Conservation (phyloP, 2,113 vertebrate species). For the Tamias sibiricus region DNA sequence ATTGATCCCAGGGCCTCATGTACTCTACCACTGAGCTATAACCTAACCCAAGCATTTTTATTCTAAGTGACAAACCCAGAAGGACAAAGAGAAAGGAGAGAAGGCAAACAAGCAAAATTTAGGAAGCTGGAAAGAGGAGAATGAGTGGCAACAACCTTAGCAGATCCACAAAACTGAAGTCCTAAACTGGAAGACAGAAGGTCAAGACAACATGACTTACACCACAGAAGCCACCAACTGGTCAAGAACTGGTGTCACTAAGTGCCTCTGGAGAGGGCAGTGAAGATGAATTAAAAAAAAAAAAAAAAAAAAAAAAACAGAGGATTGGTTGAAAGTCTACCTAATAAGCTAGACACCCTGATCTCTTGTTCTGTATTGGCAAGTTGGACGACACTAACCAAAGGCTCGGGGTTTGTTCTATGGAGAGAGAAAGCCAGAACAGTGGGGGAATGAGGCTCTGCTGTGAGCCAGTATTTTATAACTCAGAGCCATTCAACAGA, state of each 20-base stretch:
- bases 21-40: background rate
- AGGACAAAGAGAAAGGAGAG: background rate
- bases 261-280: background rate
- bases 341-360: no score
- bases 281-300: background rate
- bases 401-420: no score
- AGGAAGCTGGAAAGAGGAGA: background rate
- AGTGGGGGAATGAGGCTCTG: background rate
- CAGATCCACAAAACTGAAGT: background rate
- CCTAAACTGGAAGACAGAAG: background rate
- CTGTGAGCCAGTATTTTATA: background rate
- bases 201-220: background rate
- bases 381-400: no score
- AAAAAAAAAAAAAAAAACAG: background rate
- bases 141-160: background rate
- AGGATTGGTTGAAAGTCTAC: background rate
- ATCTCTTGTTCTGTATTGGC: no score
- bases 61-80: background rate
- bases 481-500: background rate
- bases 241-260: background rate
- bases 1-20: background rate
- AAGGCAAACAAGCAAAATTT: background rate
- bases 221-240: background rate
- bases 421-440: background rate
- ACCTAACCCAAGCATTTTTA: background rate